Conservation (phyloP, 2,113 vertebrate species). For the Etheostoma cragini region DNA sequence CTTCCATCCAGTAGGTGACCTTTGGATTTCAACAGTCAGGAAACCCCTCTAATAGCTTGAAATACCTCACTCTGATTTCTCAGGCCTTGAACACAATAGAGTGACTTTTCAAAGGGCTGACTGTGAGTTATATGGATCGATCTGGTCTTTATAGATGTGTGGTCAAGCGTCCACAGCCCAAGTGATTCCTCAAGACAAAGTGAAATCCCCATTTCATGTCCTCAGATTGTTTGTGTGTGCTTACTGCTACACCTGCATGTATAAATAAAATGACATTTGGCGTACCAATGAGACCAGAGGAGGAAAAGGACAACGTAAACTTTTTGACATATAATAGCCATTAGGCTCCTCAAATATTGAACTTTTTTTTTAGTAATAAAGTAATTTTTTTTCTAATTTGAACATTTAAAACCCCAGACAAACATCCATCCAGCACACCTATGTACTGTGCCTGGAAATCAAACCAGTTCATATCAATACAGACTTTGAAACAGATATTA, state of each 20-base stretch:
- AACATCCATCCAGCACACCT: slow-evolving; percentile 63
- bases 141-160: slow-evolving; percentile 74
- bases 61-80: slow-evolving; percentile 64
- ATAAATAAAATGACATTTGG: slow-evolving; percentile 36
- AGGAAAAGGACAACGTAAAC: neutral
- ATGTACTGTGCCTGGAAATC: slow-evolving; percentile 58
- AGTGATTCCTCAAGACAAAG: slow-evolving; percentile 64
- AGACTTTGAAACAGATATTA: neutral
- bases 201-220: slow-evolving; percentile 66
- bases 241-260: slow-evolving; percentile 35
- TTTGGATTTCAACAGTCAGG: slow-evolving; percentile 55
- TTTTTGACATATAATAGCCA: neutral
- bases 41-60: slow-evolving; percentile 59
- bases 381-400: neutral
- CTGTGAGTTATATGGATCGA: slow-evolving; percentile 73
- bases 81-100: slow-evolving; percentile 65
- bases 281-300: slow-evolving; percentile 1
- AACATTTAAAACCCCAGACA: slow-evolving; percentile 2
- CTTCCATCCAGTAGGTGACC: slow-evolving; percentile 55
- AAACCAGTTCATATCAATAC: slow-evolving; percentile 53
- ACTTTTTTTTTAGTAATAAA: neutral
- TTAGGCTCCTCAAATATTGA: neutral
- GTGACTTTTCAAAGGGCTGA: slow-evolving; percentile 71
- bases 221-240: slow-evolving; percentile 65
- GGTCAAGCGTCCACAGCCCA: slow-evolving; percentile 71